These are phyloP conservation scores for Hemistola chrysoprasaria DNA, from an alignment of 2,888 invertebrate genomes.

Conservation along the genomic window DNA sequence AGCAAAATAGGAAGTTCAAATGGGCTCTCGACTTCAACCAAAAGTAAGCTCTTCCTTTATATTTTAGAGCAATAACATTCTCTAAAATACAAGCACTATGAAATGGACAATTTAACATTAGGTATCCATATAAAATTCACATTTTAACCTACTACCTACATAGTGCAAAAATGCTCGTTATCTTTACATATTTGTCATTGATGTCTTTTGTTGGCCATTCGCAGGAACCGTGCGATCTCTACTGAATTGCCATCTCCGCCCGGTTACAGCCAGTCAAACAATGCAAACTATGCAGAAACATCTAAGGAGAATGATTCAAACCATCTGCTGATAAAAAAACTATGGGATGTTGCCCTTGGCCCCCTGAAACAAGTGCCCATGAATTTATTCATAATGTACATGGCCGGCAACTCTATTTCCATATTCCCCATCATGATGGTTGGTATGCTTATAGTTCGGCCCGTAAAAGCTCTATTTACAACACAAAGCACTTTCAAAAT, in stretches of 20 bases:
- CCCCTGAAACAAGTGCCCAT: slow-evolving; percentile 98
- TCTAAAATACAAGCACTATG: no score
- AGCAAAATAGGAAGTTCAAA: slow-evolving; percentile 80
- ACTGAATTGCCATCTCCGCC: slow-evolving; percentile 90
- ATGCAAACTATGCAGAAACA: slow-evolving; percentile 88
- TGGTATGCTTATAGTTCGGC: slow-evolving; percentile 98
- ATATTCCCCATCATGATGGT: slow-evolving; percentile 99
- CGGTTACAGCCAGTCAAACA: slow-evolving; percentile 89
- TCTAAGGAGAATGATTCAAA: slow-evolving; percentile 92
- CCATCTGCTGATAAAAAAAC: slow-evolving; percentile 94
- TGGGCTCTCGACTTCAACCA: slow-evolving; percentile 85
- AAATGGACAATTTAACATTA: no score
- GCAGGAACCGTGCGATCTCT: slow-evolving; percentile 50
- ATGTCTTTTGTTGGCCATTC: no score
- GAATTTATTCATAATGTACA: slow-evolving; percentile 99
- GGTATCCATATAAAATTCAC: no score
- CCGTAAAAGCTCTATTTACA: slow-evolving; percentile 96
- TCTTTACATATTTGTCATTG: slow-evolving; percentile 25
- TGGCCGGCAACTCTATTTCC: slow-evolving; percentile 99
- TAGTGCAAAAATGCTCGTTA: no score
- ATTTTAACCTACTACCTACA: no score
- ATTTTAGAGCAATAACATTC: no score
- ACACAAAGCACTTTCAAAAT: slow-evolving; percentile 95
- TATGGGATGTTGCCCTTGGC: slow-evolving; percentile 97
- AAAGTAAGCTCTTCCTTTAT: slow-evolving; percentile 75